Conservation (phyloP, 2,888 invertebrate species). For the Xanthorhoe designata region DNA sequence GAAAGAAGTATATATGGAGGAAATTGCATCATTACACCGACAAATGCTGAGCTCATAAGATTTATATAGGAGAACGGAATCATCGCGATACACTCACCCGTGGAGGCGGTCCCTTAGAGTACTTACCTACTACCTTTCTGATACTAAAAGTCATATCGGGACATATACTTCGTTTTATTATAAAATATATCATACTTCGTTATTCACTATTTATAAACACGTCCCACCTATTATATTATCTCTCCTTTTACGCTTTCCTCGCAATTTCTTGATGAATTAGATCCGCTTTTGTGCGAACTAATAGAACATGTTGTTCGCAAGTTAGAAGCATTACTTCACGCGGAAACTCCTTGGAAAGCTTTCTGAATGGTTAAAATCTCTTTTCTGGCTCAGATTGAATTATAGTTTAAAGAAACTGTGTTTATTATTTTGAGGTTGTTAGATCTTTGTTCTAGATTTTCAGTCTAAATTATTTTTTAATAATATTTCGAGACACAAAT, state of each 20-base stretch:
- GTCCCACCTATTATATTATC: neutral
- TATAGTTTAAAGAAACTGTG: neutral
- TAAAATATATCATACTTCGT: neutral
- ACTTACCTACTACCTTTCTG: too few species aligned
- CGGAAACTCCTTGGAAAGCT: conserved; percentile 8
- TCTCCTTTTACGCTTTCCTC: conserved; percentile 13
- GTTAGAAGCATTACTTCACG: conserved; percentile 12
- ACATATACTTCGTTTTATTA: too few species aligned
- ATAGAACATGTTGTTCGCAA: conserved; percentile 16
- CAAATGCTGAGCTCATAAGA: too few species aligned
- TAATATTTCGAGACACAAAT: too few species aligned
- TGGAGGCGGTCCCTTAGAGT: too few species aligned
- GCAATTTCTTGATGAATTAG: conserved; percentile 26
- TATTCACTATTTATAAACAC: neutral
- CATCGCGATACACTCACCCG: too few species aligned
- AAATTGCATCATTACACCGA: too few species aligned
- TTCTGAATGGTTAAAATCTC: conserved; percentile 17
- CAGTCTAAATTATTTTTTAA: too few species aligned
- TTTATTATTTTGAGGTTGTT: neutral
- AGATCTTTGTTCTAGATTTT: too few species aligned
- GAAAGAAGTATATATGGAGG: too few species aligned
- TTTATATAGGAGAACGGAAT: too few species aligned
- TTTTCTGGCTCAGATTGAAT: neutral
- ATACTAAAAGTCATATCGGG: neutral
- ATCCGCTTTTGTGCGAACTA: conserved; percentile 23